Base-by-base conservation (phyloP, 2,888 invertebrate species). In the Listrodromus nycthemerus region DNA sequence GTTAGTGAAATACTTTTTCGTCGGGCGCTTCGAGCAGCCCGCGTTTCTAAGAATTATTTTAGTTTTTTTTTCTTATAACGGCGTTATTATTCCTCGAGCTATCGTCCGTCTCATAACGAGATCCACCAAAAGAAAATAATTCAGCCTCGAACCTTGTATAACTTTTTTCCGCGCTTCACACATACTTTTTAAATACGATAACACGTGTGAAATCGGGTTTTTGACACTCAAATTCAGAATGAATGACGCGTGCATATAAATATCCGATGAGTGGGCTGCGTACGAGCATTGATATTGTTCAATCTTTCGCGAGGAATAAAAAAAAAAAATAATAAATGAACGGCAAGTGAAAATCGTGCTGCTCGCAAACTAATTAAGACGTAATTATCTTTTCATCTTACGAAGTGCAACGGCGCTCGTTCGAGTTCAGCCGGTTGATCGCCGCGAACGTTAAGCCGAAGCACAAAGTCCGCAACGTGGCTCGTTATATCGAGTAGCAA, bases 401-500 rank as follows among this genome's bases (percentile, higher is more conserved):
- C 7, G 61, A 30, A 61, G 16, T 30, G 61, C 61, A 30, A 61
- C 16, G 3, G 61, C n/a, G 13, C 61, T 30, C 61, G 30, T n/a
- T n/a, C n/a, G 52, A 52, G 30, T 5, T 50, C 7, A 58, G 13
- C 58, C 19, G 45, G 30, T 5, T 41, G 58, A 71, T 58, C 41
- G 33, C 1, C 37, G 71, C 30, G 58, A 55, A 41, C 37, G 45
- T 45, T 63, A 50, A 48, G 50, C 63, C 74, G 63, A 24, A 50
- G 33, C 21, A 50, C 61, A 2, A 61, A 48, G 21, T 63, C 50
- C 27, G 61, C 33, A 63, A 30, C 61, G 74, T 45, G 58, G 73
- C 74, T 74, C 63, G 74, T 74, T 74, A 74, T 63, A 63, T 61
- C 48, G 45, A 33, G 48, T 19, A 33, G 37, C 19, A 48, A 66